phyloP scores from a whole-genome alignment of 2,888 invertebrate genomes.

The Drosophila infuscata region DNA sequence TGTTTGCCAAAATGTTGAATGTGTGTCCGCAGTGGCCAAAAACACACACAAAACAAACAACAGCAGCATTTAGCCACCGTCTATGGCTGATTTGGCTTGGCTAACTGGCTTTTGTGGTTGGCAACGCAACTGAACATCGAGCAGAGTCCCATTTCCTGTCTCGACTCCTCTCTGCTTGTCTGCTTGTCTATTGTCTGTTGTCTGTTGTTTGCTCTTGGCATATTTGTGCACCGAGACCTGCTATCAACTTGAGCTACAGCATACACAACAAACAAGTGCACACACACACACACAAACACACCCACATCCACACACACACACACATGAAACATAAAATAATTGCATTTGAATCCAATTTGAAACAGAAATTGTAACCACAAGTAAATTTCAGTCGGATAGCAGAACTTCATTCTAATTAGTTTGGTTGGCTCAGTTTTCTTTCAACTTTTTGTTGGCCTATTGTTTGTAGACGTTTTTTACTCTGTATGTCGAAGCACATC shows the following conservation, averaged over 20 bases:
- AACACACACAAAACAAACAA: constrained; percentile 46
- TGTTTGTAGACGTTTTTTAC: not conserved
- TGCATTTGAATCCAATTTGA: constrained; percentile 64
- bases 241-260: constrained; percentile 45
- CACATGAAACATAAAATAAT: constrained; percentile 53
- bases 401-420: constrained; percentile 51
- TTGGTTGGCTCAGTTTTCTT: constrained; percentile 40
- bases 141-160: constrained; percentile 37
- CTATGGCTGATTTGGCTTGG: constrained; percentile 55
- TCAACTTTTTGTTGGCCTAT: constrained; percentile 8
- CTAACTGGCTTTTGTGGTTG: constrained; percentile 67
- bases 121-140: constrained; percentile 21
- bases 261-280: constrained; percentile 9
- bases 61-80: constrained; percentile 37
- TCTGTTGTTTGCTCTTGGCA: constrained; percentile 59
- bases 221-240: constrained; percentile 54
- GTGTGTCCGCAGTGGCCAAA: constrained; percentile 72
- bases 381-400: constrained; percentile 10
- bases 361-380: constrained; percentile 39
- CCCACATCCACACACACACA: constrained; percentile 15
- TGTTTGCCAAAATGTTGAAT: constrained; percentile 74
- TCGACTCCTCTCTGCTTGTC: not conserved
- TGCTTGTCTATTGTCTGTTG: constrained; percentile 10
- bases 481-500: not conserved
- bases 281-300: constrained; percentile 5